Conservation (phyloP, 2,113 vertebrate species). For the Poeciliopsis occidentalis region DNA sequence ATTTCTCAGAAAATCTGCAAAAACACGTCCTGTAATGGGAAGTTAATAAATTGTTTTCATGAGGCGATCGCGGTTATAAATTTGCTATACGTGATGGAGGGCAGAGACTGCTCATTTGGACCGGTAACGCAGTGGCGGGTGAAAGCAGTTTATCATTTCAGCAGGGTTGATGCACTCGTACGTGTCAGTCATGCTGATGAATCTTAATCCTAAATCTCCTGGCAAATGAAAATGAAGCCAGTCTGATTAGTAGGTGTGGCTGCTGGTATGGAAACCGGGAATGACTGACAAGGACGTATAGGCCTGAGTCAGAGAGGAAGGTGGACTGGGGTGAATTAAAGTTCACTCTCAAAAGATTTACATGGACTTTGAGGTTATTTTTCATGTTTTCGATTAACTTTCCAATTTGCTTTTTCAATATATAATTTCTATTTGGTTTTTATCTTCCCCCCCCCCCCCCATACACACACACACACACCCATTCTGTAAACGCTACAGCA, state of each 20-base stretch:
- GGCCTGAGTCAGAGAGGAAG: conserved; percentile 12
- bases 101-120: conserved; percentile 9
- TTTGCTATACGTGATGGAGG: not conserved
- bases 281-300: conserved; percentile 49
- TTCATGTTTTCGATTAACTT: conserved; percentile 1
- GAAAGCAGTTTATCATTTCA: conserved; percentile 12
- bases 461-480: not conserved
- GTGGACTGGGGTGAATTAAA: conserved; percentile 31
- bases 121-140: conserved; percentile 14
- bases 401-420: not conserved
- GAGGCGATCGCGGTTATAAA: conserved; percentile 16
- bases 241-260: conserved; percentile 46
- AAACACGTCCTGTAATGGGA: not conserved
- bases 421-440: conserved; percentile 5
- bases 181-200: conserved; percentile 52
- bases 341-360: not conserved
- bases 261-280: conserved; percentile 64
- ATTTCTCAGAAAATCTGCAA: conserved; percentile 7
- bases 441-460: not conserved
- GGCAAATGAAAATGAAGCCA: conserved; percentile 41
- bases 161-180: conserved; percentile 22
- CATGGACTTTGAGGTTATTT: not conserved
- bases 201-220: conserved; percentile 54
- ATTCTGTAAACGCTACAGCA: not conserved
- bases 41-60: not conserved